Base-by-base conservation (phyloP, 2,113 vertebrate genomes). In the Aptenodytes forsteri region DNA sequence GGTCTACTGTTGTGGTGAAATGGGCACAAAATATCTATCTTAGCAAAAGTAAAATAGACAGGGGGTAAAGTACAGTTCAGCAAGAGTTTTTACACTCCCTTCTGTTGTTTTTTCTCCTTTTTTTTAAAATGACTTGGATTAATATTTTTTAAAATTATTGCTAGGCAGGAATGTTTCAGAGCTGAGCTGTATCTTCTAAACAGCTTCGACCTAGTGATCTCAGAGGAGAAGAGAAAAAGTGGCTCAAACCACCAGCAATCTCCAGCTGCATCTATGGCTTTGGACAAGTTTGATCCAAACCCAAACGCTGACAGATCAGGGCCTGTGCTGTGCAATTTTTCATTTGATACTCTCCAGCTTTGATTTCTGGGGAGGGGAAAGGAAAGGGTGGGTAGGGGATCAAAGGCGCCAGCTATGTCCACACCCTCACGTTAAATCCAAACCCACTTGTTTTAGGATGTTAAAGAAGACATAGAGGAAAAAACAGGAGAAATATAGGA, bases 201-300 rank as follows among this genome's bases (percentile, higher is more conserved):
- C 54, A 72, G 27, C 36, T 93, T 91, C 0, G 0, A 73, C n/a
- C 22, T 66, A 32, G 26, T 88, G 70, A 94, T 83, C 78, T 93
- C 58, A 91, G 46, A 89, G 36, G 12, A 52, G 69, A 91, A 84
- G 30, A 92, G 61, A 89, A 93, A 83, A 71, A 94, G 89, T 84
- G 73, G 50, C 90, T 88, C 82, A 90, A 96, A 94, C 89, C 75
- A 96, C 75, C 46, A 93, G 42, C 66, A 95, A 94, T 91, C 93
- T 96, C 84, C 94, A 96, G 91, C 84, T 97, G 93, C 94, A 93
- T 90, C 93, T 79, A 95, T 82, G 87, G 82, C 55, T 94, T 93
- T 94, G 87, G 87, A 96, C 93, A 96, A 97, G 94, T 95, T 95
- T 97, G 87, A 95, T 96, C 84, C 0, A 0, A 91, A 93, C 93